Evolutionary conservation across 2,113 vertebrate species (phyloP).

Genomic region (Petaurus breviceps): DNA sequence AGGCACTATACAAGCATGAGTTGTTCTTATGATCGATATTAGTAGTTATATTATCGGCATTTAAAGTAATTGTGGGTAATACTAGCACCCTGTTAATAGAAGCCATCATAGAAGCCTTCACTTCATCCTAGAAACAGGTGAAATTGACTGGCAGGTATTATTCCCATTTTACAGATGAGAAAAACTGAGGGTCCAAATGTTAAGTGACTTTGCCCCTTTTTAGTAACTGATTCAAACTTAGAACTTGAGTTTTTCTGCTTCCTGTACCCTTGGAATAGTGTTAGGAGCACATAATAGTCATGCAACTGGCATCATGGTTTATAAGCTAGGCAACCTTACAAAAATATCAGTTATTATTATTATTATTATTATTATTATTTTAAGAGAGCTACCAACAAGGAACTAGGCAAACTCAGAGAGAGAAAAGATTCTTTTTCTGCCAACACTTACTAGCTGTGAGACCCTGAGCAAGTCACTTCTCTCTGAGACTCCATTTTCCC

Average conservation of each 20-base stretch:
- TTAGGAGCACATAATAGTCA: not conserved
- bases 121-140: not conserved
- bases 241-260: not conserved
- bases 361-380: not conserved
- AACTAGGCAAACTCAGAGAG: not conserved
- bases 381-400: not conserved
- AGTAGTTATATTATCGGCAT: not conserved
- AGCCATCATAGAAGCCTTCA: too few species aligned
- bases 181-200: not conserved
- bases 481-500: not conserved
- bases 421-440: not conserved
- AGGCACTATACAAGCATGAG: not conserved
- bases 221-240: not conserved
- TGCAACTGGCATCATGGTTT: not conserved
- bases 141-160: not conserved
- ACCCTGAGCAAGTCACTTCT: not conserved
- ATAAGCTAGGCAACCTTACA: not conserved
- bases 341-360: not conserved
- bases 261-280: not conserved
- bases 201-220: not conserved
- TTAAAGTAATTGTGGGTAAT: not conserved
- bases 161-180: not conserved
- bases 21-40: not conserved
- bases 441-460: not conserved
- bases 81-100: not conserved